Conservation (phyloP, 2,888 invertebrate species). For the Orthosia cruda region DNA sequence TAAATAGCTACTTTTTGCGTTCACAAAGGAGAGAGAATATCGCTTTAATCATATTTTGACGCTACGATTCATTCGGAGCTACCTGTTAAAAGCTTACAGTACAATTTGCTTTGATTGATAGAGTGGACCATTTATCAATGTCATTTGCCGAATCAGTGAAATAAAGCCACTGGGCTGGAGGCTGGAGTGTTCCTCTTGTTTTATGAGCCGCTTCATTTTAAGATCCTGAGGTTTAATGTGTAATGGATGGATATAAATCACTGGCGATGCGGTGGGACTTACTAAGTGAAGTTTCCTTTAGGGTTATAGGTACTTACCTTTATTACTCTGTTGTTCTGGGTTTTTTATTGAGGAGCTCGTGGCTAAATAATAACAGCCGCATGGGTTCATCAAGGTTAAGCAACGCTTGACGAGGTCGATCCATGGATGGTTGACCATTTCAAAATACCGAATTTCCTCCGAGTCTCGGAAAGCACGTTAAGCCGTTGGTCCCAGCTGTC, state of each 20-base stretch:
- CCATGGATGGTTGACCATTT: too few relatives aligned
- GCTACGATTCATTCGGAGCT: slow-evolving; percentile 55
- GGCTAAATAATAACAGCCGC: too few relatives aligned
- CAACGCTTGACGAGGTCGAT: too few relatives aligned
- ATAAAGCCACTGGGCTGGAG: slow-evolving; percentile 70
- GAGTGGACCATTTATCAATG: slow-evolving; percentile 81
- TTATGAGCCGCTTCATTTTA: slow-evolving; percentile 75
- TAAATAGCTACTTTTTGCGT: not conserved
- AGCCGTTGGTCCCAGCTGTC: too few relatives aligned
- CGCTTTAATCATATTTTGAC: slow-evolving; percentile 56
- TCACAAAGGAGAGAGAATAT: slow-evolving; percentile 25
- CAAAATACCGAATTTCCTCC: too few relatives aligned
- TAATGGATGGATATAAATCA: slow-evolving; percentile 72
- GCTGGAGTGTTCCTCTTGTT: slow-evolving; percentile 68
- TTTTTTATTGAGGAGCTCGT: too few relatives aligned
- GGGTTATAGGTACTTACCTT: slow-evolving; percentile 9
- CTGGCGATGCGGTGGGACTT: slow-evolving; percentile 38
- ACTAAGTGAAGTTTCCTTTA: slow-evolving; percentile 43
- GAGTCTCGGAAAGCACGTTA: too few relatives aligned
- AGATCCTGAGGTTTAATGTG: slow-evolving; percentile 71
- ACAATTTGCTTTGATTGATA: slow-evolving; percentile 81
- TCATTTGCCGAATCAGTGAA: slow-evolving; percentile 79
- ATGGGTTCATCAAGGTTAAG: too few relatives aligned
- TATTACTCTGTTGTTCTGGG: slow-evolving; percentile 2
- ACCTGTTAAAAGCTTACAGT: slow-evolving; percentile 76